Evolutionary conservation across 1,140 invertebrate genomes (phyloP).

Genomic region (Lepeophtheirus salmonis): DNA sequence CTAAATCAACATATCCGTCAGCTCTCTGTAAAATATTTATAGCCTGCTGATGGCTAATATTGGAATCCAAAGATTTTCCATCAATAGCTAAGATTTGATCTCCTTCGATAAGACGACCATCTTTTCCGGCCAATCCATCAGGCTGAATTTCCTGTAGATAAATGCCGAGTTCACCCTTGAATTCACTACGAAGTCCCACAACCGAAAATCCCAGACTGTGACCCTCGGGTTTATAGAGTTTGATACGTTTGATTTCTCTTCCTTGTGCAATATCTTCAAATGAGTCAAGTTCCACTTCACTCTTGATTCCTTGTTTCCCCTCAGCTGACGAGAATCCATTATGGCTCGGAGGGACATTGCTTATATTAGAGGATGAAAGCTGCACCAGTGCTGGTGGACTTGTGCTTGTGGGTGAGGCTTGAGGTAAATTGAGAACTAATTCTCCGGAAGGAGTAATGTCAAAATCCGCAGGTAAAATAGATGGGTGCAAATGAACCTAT

Average conservation of each 20-base stretch:
- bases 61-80: constrained; percentile 42
- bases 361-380: background rate
- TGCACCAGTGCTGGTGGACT: background rate
- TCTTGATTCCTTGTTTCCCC: background rate
- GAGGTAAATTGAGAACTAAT: constrained; percentile 33
- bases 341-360: too few relatives aligned
- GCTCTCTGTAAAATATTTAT: constrained; percentile 61
- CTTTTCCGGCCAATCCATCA: constrained; percentile 50
- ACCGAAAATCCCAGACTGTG: constrained; percentile 55
- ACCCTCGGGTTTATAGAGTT: constrained; percentile 50
- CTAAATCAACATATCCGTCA: constrained; percentile 48
- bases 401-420: constrained; percentile 17
- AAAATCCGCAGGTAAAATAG: constrained; percentile 73
- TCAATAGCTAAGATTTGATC: constrained; percentile 78
- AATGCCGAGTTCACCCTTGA: constrained; percentile 50
- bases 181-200: constrained; percentile 45
- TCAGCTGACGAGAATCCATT: background rate
- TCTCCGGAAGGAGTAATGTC: constrained; percentile 54
- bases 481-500: constrained; percentile 44
- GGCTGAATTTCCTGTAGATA: constrained; percentile 56
- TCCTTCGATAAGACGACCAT: constrained; percentile 52
- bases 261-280: constrained; percentile 26
- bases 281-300: background rate
- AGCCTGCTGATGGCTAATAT: constrained; percentile 68
- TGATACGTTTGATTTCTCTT: constrained; percentile 28